Conservation (phyloP, 2,888 invertebrate genomes). For the Cantharis rufa region DNA sequence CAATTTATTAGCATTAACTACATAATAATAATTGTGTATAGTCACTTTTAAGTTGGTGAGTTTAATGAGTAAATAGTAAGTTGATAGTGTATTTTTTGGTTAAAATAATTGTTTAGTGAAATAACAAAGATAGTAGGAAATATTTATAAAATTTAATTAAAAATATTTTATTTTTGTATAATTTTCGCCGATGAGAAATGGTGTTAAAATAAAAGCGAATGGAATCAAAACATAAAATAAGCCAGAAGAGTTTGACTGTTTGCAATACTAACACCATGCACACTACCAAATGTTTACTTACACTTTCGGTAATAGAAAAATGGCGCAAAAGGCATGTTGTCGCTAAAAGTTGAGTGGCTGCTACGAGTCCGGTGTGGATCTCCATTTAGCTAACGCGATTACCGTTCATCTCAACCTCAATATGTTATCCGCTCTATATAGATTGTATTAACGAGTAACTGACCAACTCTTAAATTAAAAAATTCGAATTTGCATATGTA, state of each 20-base stretch:
- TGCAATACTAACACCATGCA: constrained; percentile 50
- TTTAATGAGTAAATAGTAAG: background rate
- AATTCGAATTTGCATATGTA: constrained; percentile 22
- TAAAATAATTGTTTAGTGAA: background rate
- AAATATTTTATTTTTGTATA: constrained; percentile 2
- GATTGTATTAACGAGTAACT: constrained; percentile 17
- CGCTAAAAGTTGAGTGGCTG: constrained; percentile 45
- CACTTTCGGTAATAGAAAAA: constrained; percentile 54
- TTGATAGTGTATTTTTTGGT: background rate
- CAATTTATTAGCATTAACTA: too few relatives aligned
- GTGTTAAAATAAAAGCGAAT: constrained; percentile 3
- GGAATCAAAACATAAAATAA: constrained; percentile 21
- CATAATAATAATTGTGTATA: too few relatives aligned
- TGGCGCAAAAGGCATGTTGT: constrained; percentile 47
- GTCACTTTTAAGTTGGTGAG: too few relatives aligned
- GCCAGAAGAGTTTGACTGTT: constrained; percentile 45
- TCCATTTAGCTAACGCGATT: constrained; percentile 41
- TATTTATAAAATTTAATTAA: background rate
- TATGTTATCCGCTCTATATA: constrained; percentile 6
- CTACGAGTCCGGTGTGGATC: constrained; percentile 28
- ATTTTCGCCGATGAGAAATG: background rate
- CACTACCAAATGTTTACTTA: constrained; percentile 53
- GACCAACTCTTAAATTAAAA: constrained; percentile 12
- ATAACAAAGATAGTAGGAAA: background rate
- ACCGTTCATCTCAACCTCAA: constrained; percentile 24